Base-by-base conservation (phyloP, 2,113 vertebrate species). In the Hirundichthys speculiger region DNA sequence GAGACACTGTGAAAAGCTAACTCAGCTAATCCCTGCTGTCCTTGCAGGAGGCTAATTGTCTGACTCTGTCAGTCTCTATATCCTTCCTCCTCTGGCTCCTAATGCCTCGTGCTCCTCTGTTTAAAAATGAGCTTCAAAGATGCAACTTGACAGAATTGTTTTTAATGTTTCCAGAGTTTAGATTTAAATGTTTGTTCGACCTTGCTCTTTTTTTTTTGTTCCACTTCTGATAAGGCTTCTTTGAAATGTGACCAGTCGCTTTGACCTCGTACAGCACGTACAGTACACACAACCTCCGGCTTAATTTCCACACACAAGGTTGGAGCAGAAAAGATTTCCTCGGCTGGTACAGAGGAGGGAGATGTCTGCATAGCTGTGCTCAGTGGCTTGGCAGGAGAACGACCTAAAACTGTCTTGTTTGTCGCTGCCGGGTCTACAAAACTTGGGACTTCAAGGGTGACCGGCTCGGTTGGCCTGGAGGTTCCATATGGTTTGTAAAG, bases 1-100 rank as follows among this genome's bases (percentile, higher is more conserved):
- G 25, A 66, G 73, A 78, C 59, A 59, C 71, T n/a, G 61, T 53
- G 56, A 73, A 84, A 63, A 2, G 74, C 80, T 69, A 77, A 80
- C 68, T 81, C 75, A 80, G 72, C 78, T 81, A 86, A 88, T 84
- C 79, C 82, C 42, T 30, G 16, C 38, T 52, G 68, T 73, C 80
- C 77, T 85, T 77, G 64, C 55, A 53, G 54, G 56, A 67, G 70
- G 64, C 60, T 69, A 62, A 77, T 71, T 79, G 55, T 79, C 64
- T 53, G 38, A 52, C 64, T 50, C 69, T 53, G 27, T 61, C 45
- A 1, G 12, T n/a, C 38, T 42, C 40, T 47, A 6, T 45, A 19
- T 45, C 43, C 18, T 19, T 45, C 43, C 18, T n/a, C 11, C 18
- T 45, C n/a, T n/a, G n/a, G 11, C 18, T n/a, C n/a, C 18, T n/a